Evolutionary conservation across 1,140 invertebrate species (phyloP).

Genomic region (Drosophila ironensis): DNA sequence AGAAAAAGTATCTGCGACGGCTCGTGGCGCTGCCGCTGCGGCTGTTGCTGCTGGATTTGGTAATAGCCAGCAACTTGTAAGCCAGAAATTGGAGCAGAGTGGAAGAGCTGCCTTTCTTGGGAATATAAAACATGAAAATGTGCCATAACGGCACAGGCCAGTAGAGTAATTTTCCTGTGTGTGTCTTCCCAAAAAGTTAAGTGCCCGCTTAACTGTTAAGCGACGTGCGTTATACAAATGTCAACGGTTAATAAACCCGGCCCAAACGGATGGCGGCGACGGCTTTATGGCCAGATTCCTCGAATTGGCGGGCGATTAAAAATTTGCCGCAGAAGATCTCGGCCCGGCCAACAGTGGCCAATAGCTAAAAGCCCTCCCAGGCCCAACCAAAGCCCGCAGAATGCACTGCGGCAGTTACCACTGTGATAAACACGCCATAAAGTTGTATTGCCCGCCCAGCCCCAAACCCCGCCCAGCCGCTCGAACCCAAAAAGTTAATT

Average conservation of each 20-base stretch:
- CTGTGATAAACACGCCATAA: conserved; percentile 46
- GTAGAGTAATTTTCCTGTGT: conserved; percentile 20
- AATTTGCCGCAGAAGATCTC: conserved; percentile 3
- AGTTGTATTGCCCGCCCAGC: conserved; percentile 22
- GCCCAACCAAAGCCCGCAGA: not conserved
- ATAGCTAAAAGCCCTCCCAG: conserved; percentile 11
- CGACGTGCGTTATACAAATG: conserved; percentile 72
- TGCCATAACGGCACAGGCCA: conserved; percentile 64
- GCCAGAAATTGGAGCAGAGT: conserved; percentile 42
- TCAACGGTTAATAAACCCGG: conserved; percentile 71
- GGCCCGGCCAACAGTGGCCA: conserved; percentile 11
- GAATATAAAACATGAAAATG: conserved; percentile 70
- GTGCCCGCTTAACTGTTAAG: conserved; percentile 60
- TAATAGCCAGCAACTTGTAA: conserved; percentile 17
- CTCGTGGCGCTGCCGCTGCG: conserved; percentile 5
- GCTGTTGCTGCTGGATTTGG: no score
- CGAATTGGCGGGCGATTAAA: conserved; percentile 66
- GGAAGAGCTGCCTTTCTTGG: conserved; percentile 50
- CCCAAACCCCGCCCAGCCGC: conserved; percentile 21
- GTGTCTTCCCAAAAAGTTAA: conserved; percentile 42
- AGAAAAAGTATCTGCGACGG: conserved; percentile 35
- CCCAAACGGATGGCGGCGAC: not conserved
- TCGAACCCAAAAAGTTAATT: conserved; percentile 68
- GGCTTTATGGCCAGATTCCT: conserved; percentile 47
- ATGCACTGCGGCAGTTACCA: conserved; percentile 4